Conservation (phyloP, 2,113 vertebrate species). For the Phylloscopus trochilus region DNA sequence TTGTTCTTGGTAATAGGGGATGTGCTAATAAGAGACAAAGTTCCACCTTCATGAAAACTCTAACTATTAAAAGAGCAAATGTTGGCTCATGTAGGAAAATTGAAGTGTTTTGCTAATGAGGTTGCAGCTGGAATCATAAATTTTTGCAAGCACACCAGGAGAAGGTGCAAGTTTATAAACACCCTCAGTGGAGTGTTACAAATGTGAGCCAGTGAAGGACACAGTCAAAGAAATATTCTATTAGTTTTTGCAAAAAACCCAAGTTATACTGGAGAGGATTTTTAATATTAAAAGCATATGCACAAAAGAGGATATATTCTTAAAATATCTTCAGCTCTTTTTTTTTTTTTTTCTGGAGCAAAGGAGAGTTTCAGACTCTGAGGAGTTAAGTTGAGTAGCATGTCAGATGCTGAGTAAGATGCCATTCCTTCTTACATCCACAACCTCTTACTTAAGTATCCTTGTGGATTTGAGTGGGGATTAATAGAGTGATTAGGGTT, state of each 20-base stretch:
- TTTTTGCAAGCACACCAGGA: not conserved
- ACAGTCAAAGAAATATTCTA: not conserved
- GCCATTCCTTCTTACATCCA: not conserved
- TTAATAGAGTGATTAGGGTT: conserved; percentile 8
- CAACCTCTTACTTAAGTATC: conserved; percentile 7
- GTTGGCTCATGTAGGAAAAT: not conserved
- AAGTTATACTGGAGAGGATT: not conserved
- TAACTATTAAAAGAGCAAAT: not conserved
- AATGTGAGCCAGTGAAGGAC: not conserved
- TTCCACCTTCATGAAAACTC: not conserved
- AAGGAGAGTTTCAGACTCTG: not conserved
- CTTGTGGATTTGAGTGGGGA: conserved; percentile 27
- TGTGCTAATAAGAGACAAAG: not conserved
- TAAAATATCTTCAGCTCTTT: not conserved
- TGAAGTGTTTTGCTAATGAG: not conserved
- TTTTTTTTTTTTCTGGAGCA: not conserved
- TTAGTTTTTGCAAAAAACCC: not conserved
- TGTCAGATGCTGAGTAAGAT: conserved; percentile 33
- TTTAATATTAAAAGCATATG: not conserved
- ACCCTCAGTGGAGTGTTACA: fast-evolving
- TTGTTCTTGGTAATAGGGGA: not conserved
- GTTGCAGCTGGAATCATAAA: not conserved
- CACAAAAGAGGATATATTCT: not conserved
- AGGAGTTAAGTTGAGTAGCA: not conserved
- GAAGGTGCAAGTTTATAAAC: not conserved